Evolutionary conservation across 2,888 invertebrate species (phyloP).

Genomic region (Epiblema foenella): DNA sequence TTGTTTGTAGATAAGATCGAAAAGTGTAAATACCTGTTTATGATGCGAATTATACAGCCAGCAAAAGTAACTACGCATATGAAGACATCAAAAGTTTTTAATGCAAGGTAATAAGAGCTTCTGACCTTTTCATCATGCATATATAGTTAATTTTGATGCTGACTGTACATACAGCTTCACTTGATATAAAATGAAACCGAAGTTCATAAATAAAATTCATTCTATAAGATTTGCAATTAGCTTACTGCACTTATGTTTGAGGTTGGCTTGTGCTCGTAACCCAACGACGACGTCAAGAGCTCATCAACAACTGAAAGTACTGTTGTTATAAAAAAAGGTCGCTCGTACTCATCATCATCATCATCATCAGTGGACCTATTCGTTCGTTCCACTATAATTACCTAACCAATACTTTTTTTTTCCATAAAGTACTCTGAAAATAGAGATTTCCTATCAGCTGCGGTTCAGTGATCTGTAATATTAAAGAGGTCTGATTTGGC

Average conservation of each 20-base stretch:
- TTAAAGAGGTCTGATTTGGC: not conserved
- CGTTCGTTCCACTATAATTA: conserved; percentile 19
- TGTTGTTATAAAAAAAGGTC: not conserved
- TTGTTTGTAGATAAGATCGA: too few species aligned
- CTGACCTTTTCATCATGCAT: too few species aligned
- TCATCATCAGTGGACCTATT: not conserved
- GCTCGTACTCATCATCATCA: too few species aligned
- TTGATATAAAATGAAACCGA: not conserved
- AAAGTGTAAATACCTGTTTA: too few species aligned
- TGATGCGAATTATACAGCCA: too few species aligned
- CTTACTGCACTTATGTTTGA: not conserved
- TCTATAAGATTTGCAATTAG: conserved; percentile 2
- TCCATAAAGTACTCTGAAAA: not conserved
- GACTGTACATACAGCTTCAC: not conserved
- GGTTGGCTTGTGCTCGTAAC: not conserved
- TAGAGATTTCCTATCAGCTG: not conserved
- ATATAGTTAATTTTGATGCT: too few species aligned
- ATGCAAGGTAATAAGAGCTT: too few species aligned
- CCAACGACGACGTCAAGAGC: conserved; percentile 21
- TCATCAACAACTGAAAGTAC: not conserved
- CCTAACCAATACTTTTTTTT: conserved; percentile 10
- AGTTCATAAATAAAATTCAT: not conserved
- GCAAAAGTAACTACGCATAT: too few species aligned
- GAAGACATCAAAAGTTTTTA: too few species aligned
- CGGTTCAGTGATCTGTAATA: conserved; percentile 23